Conservation (phyloP, 2,113 vertebrate genomes). For the Platysteira castanea region DNA sequence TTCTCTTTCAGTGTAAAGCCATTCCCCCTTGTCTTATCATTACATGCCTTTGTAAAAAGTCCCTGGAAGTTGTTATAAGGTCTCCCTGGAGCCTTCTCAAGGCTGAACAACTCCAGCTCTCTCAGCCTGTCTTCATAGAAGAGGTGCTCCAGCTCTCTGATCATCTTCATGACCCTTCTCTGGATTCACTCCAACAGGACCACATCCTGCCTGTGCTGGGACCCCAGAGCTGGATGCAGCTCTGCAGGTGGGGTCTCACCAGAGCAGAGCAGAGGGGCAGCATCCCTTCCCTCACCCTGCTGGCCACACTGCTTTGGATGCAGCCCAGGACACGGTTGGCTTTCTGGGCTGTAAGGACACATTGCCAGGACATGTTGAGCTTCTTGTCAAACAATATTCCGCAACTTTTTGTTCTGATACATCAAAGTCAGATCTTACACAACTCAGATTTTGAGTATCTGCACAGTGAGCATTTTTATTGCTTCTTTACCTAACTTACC, state of each 20-base stretch:
- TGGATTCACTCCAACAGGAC: neutral
- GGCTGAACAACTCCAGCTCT: neutral
- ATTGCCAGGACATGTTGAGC: neutral
- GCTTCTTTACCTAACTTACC: neutral
- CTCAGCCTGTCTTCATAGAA: neutral
- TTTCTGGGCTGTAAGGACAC: neutral
- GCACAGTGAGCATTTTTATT: neutral
- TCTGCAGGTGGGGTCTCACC: neutral
- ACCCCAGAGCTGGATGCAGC: neutral
- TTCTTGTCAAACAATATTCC: neutral
- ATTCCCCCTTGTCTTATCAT: neutral
- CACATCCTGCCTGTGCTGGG: neutral
- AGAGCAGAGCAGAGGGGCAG: neutral
- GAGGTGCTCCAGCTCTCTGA: neutral
- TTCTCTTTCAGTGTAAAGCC: neutral
- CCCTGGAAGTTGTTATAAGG: neutral
- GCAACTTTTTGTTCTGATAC: neutral
- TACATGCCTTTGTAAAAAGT: neutral
- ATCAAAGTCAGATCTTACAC: neutral
- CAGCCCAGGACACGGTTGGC: no score
- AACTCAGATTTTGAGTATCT: neutral
- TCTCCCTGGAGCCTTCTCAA: neutral
- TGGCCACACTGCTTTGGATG: fast-evolving
- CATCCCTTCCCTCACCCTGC: fast-evolving
- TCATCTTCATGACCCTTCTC: neutral